These are phyloP conservation scores for Eurypyga helias DNA, from an alignment of 2,113 vertebrate species.

Conservation along the genomic window DNA sequence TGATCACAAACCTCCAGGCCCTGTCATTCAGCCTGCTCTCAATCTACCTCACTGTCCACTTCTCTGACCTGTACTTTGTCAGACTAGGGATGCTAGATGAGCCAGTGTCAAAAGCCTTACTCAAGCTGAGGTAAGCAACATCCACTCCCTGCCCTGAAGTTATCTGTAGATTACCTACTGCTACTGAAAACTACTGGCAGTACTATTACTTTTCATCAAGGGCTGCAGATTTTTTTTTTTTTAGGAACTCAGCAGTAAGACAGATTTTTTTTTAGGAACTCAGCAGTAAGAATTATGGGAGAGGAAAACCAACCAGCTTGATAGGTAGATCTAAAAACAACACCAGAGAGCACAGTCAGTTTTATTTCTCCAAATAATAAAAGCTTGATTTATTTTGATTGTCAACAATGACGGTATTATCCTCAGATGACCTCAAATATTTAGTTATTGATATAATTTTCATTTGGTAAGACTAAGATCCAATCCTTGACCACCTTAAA, in stretches of 20 bases:
- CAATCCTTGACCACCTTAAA: background rate
- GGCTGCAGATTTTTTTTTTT: background rate
- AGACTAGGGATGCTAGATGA: background rate
- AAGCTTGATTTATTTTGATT: background rate
- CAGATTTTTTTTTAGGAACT: background rate
- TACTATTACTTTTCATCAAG: background rate
- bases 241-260: background rate
- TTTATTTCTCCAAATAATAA: background rate
- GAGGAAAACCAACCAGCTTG: background rate
- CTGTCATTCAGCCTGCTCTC: background rate
- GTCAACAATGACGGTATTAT: background rate
- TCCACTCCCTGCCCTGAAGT: background rate
- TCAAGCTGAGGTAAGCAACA: background rate
- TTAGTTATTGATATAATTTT: background rate
- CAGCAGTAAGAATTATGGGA: background rate
- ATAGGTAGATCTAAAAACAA: background rate
- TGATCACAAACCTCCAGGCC: background rate
- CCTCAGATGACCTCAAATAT: background rate
- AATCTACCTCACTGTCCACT: background rate
- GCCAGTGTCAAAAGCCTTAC: background rate
- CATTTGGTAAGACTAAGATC: background rate
- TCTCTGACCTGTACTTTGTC: background rate
- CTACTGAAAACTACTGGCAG: background rate
- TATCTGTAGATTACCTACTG: background rate
- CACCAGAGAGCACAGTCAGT: background rate